Evolutionary conservation across 2,797 vertebrate genomes (phyloP), one percentile per base, ranked within the genome.

Genomic region (Enteromius mattozi): DNA sequence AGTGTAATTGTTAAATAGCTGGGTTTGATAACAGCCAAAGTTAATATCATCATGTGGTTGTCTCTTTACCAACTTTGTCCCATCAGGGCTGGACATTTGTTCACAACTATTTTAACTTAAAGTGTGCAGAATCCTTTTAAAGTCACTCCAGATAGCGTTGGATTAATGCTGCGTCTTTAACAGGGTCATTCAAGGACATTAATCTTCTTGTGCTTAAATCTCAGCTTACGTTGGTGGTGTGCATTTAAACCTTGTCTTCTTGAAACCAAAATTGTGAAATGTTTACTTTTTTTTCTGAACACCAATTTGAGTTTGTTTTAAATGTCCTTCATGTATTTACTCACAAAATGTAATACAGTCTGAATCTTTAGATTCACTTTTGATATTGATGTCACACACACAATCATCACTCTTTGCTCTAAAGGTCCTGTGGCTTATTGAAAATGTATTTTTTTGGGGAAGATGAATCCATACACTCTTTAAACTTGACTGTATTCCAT

Each of bases 41-140:
- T 6, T 10, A 54, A 51, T 13, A 76, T 76, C 12, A 33, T 56
- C 12, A 9, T 77, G 30, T 35, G 21, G 33, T 24, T 59, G 19
- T 21, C 24, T 59, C 21, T 77, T 40, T 40, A 27, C 54, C 16
- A 40, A 27, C 4, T 42, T 77, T 61, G 51, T 21, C 16, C 19
- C 4, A 13, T 59, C n/a, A 24, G 13, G 14, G 7, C 3, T 24
- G n/a, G 21, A 77, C 7, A 40, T 59, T 37, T 59, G 35, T 37
- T 6, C n/a, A 10, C 3, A 0, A 33, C 13, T 54, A 54, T 54
- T 75, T 75, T 7, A 75, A 35, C 21, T 40, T 14, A 3, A 61
- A 77, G 75, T 77, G 51, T 40, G 56, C 74, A 59, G 54, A 77
- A 27, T 77, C 35, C n/a, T 17, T 77, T 77, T 77, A 77, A 77